Base-by-base conservation (phyloP, 1,140 invertebrate genomes). In the Zelostemma sp. region DNA sequence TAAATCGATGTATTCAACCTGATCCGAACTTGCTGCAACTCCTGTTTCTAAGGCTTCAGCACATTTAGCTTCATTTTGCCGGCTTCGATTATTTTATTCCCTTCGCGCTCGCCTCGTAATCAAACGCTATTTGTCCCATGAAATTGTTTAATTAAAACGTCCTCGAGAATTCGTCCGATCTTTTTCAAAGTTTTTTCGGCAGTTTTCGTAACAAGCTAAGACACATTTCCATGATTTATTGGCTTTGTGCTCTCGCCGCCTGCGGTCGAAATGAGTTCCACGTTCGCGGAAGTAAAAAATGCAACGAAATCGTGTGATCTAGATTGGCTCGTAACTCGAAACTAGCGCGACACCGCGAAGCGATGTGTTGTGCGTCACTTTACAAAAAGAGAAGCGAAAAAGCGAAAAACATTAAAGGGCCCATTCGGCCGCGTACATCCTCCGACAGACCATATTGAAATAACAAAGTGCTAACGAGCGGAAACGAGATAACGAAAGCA, bases 391-490 rank as follows among this genome's bases (percentile, higher is more conserved):
- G n/a, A 35, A n/a, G 31, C 11, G 12, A 35, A 35, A 35, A 50
- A 35, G 18, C 28, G 31, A 17, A 50, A 50, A 50, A 35, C 48
- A 35, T 35, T 35, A 18, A 50, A 50, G 48, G 15, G 28, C 48
- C 8, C 14, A 35, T 50, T 50, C 16, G 28, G 25, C n/a, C 28
- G 48, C 31, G 2, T 28, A 21, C 15, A 35, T 16, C 18, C 43
- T 46, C 41, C 18, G 43, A 46, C 43, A 43, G 14, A 43, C 49
- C 61, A 56, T 58, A 65, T 65, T 65, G 62, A 65, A 65, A 65
- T 49, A 65, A 65, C 62, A 65, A 57, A 54, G 59, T 65, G 62
- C 45, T 65, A 65, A 65, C 62, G 54, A 65, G 62, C 54, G 51
- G 62, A 65, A 65, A 58, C 47, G 15, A 58, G 54, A 65, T 65